phyloP scores from a whole-genome alignment of 2,113 vertebrate species.

The Corythoichthys intestinalis region DNA sequence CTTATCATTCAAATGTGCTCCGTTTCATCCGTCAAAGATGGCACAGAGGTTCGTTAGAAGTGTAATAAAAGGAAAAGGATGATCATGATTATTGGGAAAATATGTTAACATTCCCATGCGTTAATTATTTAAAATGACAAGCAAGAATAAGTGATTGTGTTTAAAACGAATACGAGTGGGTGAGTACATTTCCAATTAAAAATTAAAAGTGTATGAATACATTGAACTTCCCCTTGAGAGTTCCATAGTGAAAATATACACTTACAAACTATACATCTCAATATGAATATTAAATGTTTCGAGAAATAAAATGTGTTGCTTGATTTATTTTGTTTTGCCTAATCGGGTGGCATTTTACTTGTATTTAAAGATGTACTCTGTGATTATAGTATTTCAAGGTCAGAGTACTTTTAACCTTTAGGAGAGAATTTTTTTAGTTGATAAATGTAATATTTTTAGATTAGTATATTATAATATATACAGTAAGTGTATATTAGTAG shows the following conservation, averaged over 20 bases:
- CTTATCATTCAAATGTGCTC: neutral
- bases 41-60: neutral
- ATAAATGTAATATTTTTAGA: no score
- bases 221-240: neutral
- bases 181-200: neutral
- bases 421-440: no score
- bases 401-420: no score
- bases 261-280: no score
- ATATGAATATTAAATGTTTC: no score
- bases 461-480: no score
- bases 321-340: no score
- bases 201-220: neutral
- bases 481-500: no score
- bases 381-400: no score
- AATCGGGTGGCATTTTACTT: no score
- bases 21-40: constrained; percentile 9
- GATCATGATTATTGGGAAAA: constrained; percentile 11
- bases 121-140: neutral
- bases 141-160: neutral
- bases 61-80: constrained; percentile 15
- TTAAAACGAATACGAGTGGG: neutral
- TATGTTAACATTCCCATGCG: neutral
- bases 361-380: no score
- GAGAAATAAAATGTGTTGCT: no score
- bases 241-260: neutral